A percentile compares a stretch with the other conserved stretches of the same genome.
Conservation (phyloP, 92 coral and sea anemone species). For the Metridium senile region DNA sequence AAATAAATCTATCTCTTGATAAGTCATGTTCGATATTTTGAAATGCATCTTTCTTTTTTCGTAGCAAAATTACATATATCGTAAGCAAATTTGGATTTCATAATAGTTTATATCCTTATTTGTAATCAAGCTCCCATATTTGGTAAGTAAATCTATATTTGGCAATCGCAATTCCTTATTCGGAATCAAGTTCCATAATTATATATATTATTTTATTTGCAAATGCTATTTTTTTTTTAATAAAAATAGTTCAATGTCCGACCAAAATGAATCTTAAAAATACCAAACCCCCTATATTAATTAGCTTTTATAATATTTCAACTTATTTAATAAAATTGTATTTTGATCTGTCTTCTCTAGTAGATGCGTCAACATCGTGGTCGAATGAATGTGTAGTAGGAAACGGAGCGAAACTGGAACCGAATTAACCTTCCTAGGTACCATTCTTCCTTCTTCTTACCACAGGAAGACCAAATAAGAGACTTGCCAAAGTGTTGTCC, state of each 20-base stretch:
- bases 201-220: not conserved
- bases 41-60: not conserved
- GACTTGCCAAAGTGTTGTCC: not conserved
- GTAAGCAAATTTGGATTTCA: not conserved
- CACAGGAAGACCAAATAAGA: conserved; percentile 4
- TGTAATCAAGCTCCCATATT: not conserved
- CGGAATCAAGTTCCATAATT: not conserved
- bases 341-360: not conserved
- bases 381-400: not conserved
- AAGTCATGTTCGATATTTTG: not conserved
- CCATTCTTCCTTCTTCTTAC: not conserved
- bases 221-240: not conserved
- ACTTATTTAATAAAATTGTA: not conserved
- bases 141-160: not conserved
- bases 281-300: not conserved
- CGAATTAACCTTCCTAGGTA: not conserved
- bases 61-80: not conserved
- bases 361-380: not conserved
- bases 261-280: not conserved
- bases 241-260: not conserved
- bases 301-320: not conserved
- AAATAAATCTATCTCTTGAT: not conserved
- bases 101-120: not conserved
- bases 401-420: not conserved
- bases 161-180: not conserved